A percentile compares a stretch with the other conserved stretches of the same genome.
Evolutionary conservation across 2,797 vertebrate species (phyloP).

Genomic region (Platyrinchus mystaceus): DNA sequence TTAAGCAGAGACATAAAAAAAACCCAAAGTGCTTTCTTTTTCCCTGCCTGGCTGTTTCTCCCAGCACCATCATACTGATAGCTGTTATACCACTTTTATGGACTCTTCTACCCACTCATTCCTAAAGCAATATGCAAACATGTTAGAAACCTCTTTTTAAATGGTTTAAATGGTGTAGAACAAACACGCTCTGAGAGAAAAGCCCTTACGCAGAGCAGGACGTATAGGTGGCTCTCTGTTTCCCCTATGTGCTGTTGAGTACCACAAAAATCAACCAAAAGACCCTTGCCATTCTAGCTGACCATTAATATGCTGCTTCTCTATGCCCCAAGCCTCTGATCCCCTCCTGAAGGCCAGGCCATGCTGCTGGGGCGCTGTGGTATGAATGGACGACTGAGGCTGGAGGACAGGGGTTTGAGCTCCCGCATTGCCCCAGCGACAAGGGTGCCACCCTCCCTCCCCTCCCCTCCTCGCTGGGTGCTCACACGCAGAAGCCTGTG

Average conservation of each 20-base stretch:
- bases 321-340: neutral
- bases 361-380: accelerated
- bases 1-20: neutral
- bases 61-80: neutral
- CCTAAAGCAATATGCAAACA: neutral
- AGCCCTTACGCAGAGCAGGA: neutral
- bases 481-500: neutral
- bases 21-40: neutral
- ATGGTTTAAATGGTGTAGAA: neutral
- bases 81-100: neutral
- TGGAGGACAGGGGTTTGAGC: accelerated
- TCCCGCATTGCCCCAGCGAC: accelerated
- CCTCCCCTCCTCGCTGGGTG: accelerated
- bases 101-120: neutral
- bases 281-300: neutral
- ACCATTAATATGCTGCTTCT: neutral
- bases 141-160: neutral
- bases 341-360: neutral
- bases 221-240: neutral
- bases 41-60: neutral
- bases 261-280: neutral
- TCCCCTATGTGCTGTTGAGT: neutral
- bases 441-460: neutral
- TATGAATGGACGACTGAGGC: accelerated
- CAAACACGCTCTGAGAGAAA: neutral